Conservation (phyloP, 2,113 vertebrate genomes). For the Etheostoma cragini region DNA sequence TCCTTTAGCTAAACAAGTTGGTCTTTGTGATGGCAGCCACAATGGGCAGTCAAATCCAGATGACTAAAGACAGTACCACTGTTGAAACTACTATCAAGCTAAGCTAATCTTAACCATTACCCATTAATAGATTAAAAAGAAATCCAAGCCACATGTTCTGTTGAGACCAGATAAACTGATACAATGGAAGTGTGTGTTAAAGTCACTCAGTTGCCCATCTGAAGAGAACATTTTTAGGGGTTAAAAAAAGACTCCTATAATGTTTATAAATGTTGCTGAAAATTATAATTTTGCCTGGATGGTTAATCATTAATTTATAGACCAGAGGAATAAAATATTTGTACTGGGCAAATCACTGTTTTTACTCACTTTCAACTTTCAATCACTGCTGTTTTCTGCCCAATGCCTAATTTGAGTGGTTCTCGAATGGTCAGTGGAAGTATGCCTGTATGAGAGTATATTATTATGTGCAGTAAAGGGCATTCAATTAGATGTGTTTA, state of each 20-base stretch:
- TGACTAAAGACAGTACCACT: conserved; percentile 15
- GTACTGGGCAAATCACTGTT: background rate
- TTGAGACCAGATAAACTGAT: background rate
- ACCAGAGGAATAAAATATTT: background rate
- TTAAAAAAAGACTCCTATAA: no score
- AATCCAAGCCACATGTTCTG: background rate
- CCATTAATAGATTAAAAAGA: background rate
- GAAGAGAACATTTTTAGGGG: no score
- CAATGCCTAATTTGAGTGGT: background rate
- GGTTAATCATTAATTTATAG: background rate
- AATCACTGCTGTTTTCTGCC: background rate
- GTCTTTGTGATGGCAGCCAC: conserved; percentile 49
- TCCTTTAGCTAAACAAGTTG: conserved; percentile 55
- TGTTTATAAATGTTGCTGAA: background rate
- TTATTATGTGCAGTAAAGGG: background rate
- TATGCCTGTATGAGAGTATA: background rate
- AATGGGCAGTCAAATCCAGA: conserved; percentile 61
- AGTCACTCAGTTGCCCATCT: background rate
- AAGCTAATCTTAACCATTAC: background rate
- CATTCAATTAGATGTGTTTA: background rate
- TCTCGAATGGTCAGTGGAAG: background rate
- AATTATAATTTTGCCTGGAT: background rate
- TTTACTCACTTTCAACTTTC: no score
- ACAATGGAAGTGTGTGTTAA: background rate
- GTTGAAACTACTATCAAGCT: background rate